These are phyloP conservation scores for Oikopleura albicans DNA, from an alignment of 23 tunicate species.

Conservation along the genomic window DNA sequence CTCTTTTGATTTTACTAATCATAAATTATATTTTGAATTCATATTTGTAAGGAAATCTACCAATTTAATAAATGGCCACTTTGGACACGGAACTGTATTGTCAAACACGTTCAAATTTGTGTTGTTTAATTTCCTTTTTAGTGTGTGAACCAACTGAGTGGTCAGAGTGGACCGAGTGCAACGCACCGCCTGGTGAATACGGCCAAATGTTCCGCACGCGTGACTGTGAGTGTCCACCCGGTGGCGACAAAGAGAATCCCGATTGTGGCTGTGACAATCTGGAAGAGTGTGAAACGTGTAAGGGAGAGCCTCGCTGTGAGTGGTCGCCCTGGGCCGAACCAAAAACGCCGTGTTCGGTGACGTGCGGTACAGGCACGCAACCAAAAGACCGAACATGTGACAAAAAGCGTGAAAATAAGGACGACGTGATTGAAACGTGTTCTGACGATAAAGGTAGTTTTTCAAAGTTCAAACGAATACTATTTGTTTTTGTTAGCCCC, in stretches of 20 bases:
- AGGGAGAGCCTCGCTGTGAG: neutral
- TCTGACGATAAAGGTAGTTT: no score
- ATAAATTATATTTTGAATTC: no score
- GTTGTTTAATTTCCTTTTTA: neutral
- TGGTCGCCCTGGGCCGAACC: conserved; percentile 6
- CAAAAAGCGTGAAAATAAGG: no score
- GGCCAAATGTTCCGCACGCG: neutral
- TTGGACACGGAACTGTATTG: no score
- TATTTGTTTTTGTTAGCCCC: no score
- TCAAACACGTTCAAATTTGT: no score
- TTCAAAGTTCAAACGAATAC: no score
- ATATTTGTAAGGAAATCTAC: no score
- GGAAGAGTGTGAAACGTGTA: neutral
- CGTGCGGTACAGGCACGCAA: neutral
- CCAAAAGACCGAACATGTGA: conserved; percentile 9
- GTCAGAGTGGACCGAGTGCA: conserved; percentile 6
- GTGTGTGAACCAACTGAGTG: neutral
- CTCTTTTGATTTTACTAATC: no score
- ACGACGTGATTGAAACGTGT: no score
- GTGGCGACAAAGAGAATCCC: neutral
- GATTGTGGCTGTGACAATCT: neutral
- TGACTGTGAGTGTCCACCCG: neutral
- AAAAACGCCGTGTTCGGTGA: neutral
- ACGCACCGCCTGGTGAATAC: neutral
- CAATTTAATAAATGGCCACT: no score